Evolutionary conservation across 1,140 invertebrate species (phyloP).

Genomic region (Procambarus virginalis): DNA sequence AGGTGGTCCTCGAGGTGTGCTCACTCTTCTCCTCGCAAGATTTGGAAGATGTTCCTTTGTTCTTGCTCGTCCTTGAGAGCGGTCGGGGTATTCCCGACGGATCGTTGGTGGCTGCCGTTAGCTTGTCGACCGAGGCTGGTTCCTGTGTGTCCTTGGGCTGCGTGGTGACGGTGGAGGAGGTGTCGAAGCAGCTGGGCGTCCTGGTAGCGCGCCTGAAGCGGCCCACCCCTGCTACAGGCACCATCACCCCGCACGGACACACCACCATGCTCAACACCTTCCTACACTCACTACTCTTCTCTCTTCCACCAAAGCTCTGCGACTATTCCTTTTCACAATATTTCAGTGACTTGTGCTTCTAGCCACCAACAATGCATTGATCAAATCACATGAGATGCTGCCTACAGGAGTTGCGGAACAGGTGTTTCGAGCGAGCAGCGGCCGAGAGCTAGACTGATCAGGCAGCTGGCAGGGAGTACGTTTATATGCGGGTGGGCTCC

Average conservation of each 20-base stretch:
- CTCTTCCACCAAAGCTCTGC: background rate
- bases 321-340: background rate
- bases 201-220: slow-evolving; percentile 15
- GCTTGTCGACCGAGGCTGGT: slow-evolving; percentile 59
- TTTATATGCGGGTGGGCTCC: slow-evolving; percentile 39
- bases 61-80: slow-evolving; percentile 31
- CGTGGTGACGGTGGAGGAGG: slow-evolving; percentile 49
- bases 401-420: background rate
- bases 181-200: slow-evolving; percentile 47
- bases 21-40: slow-evolving; percentile 31
- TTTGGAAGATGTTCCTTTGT: slow-evolving; percentile 51
- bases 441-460: slow-evolving; percentile 27
- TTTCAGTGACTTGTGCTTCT: background rate
- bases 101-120: slow-evolving; percentile 44
- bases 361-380: slow-evolving; percentile 38
- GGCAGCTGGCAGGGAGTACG: slow-evolving; percentile 34
- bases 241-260: slow-evolving; percentile 64
- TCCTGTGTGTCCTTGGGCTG: slow-evolving; percentile 60
- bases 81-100: slow-evolving; percentile 35
- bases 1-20: slow-evolving; percentile 54
- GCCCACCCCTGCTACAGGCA: slow-evolving; percentile 41
- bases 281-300: background rate
- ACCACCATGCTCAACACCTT: slow-evolving; percentile 48
- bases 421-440: background rate
- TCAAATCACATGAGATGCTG: slow-evolving; percentile 21